Conservation (phyloP, 2,113 vertebrate genomes). For the Tragelaphus buxtoni region DNA sequence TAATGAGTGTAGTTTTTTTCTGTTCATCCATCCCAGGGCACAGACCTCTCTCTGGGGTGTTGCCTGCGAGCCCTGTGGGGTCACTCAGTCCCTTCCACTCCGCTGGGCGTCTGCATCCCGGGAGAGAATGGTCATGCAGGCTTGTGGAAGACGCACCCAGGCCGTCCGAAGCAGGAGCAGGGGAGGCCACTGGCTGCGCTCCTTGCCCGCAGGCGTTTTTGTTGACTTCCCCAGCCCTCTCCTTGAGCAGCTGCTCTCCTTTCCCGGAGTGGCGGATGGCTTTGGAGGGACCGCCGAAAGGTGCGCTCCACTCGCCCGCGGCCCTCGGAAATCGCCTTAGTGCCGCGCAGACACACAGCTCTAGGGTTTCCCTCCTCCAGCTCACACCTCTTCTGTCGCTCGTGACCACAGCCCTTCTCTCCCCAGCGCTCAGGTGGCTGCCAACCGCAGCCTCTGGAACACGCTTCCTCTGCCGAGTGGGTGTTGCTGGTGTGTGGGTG, state of each 20-base stretch:
- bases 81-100: accelerated
- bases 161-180: not conserved
- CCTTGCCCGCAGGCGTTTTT: accelerated
- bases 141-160: accelerated
- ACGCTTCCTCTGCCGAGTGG: not conserved
- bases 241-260: accelerated
- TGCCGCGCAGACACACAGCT: accelerated
- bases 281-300: not conserved
- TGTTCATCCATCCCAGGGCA: accelerated
- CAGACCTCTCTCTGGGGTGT: not conserved
- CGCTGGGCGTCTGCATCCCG: accelerated
- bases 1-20: too few species aligned
- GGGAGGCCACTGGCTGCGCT: not conserved
- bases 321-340: accelerated
- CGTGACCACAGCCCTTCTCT: not conserved
- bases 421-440: not conserved
- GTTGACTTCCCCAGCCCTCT: too few species aligned
- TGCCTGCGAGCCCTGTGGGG: accelerated
- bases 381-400: not conserved
- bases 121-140: not conserved
- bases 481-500: not conserved
- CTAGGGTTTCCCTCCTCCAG: not conserved
- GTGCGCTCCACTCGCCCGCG: accelerated
- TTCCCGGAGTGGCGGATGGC: not conserved
- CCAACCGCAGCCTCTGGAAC: not conserved